Percentiles rank a stretch among this genome's conserved stretches.
These are phyloP conservation scores for Cremastinae sp. DNA, from an alignment of 2,888 invertebrate genomes.

Conservation along the genomic window DNA sequence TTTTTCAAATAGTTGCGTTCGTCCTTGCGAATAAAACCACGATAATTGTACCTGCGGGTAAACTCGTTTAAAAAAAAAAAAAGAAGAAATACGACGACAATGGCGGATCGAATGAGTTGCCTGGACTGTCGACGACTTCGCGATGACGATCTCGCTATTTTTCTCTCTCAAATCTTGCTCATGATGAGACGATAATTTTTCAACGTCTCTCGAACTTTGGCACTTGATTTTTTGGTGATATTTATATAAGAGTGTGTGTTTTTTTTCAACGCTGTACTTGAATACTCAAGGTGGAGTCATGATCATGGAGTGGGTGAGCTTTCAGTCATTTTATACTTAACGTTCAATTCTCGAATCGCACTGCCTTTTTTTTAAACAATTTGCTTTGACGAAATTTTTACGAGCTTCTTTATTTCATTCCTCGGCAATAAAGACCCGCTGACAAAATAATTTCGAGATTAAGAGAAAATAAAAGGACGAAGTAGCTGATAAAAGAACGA, in stretches of 20 bases:
- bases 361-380: background rate
- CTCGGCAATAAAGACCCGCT: no score
- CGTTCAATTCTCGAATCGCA: background rate
- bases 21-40: conserved; percentile 29
- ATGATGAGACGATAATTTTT: conserved; percentile 37
- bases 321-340: conserved; percentile 21
- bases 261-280: conserved; percentile 13
- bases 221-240: conserved; percentile 21
- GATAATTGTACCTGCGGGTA: conserved; percentile 25
- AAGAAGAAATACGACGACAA: conserved; percentile 31
- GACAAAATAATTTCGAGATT: no score
- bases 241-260: conserved; percentile 9
- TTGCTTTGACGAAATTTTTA: no score
- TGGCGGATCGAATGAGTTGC: conserved; percentile 60
- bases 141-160: conserved; percentile 43
- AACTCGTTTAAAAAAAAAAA: conserved; percentile 7
- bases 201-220: background rate
- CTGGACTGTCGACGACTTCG: conserved; percentile 53
- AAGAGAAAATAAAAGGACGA: no score
- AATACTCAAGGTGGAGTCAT: conserved; percentile 65
- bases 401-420: no score
- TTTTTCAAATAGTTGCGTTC: conserved; percentile 26
- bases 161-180: conserved; percentile 21
- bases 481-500: background rate
- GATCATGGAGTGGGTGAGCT: conserved; percentile 78